phyloP scores from a whole-genome alignment of 1,140 invertebrate genomes.

The Sycobia sp. region DNA sequence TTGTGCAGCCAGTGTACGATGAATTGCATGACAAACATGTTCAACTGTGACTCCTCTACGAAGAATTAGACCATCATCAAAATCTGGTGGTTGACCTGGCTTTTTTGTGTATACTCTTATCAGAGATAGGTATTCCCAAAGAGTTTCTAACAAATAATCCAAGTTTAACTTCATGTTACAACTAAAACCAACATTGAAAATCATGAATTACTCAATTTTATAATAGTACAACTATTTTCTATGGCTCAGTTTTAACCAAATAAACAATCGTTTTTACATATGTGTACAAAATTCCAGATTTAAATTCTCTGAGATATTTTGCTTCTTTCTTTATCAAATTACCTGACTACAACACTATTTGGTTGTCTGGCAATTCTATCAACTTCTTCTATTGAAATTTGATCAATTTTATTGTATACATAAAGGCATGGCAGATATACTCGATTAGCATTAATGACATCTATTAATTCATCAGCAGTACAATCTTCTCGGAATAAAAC shows the following conservation, averaged over 20 bases:
- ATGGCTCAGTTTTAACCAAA: too few relatives aligned
- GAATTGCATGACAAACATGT: conserved; percentile 97
- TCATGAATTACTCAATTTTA: background rate
- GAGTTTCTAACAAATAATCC: conserved; percentile 88
- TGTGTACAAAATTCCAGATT: too few relatives aligned
- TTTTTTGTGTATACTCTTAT: conserved; percentile 99
- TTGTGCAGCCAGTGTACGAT: conserved; percentile 86
- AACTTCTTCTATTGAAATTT: conserved; percentile 98
- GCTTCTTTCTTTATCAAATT: too few relatives aligned
- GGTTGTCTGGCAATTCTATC: conserved; percentile 90
- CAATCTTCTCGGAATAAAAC: conserved; percentile 96
- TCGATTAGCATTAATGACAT: conserved; percentile 97
- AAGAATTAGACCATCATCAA: conserved; percentile 92
- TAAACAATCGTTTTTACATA: too few relatives aligned
- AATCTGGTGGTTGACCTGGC: conserved; percentile 94
- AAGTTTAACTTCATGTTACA: conserved; percentile 99
- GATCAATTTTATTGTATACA: conserved; percentile 99
- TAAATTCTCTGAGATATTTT: too few relatives aligned
- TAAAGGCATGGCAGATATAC: conserved; percentile 97
- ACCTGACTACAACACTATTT: conserved; percentile 95
- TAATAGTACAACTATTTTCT: too few relatives aligned
- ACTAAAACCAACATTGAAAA: conserved; percentile 65
- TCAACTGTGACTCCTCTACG: conserved; percentile 90
- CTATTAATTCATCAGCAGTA: conserved; percentile 95
- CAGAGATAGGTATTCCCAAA: conserved; percentile 94